phyloP scores from a whole-genome alignment of 2,888 invertebrate genomes.

The Cenopis cana region DNA sequence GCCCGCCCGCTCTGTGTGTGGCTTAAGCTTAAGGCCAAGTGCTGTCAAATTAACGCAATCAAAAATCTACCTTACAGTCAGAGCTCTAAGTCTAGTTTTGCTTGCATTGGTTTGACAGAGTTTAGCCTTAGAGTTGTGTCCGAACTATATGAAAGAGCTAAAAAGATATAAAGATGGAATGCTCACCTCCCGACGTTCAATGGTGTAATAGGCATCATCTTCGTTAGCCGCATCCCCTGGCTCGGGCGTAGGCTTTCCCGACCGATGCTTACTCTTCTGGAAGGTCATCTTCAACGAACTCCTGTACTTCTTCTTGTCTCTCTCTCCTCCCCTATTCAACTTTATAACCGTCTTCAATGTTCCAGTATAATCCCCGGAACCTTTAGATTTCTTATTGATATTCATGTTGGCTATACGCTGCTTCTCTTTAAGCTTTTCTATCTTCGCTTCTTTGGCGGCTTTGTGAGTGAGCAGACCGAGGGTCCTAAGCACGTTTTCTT shows the following conservation, averaged over 20 bases:
- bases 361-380: conserved; percentile 88
- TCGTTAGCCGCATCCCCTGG: conserved; percentile 67
- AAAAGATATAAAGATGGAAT: conserved; percentile 18
- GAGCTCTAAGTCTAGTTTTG: no score
- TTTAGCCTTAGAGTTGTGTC: no score
- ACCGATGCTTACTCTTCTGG: conserved; percentile 88
- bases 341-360: conserved; percentile 94
- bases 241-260: conserved; percentile 82
- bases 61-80: no score
- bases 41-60: no score
- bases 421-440: conserved; percentile 83
- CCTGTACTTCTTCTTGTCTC: conserved; percentile 87
- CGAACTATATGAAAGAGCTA: no score
- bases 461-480: conserved; percentile 90
- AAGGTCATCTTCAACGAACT: conserved; percentile 92
- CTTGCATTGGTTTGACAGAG: no score
- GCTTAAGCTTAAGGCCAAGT: no score
- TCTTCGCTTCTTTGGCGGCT: conserved; percentile 89
- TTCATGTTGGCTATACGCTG: conserved; percentile 66
- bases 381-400: conserved; percentile 63
- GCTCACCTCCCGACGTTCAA: conserved; percentile 85
- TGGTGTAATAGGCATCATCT: conserved; percentile 87
- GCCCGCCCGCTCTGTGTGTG: no score
- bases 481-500: conserved; percentile 90
- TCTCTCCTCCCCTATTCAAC: conserved; percentile 85